phyloP scores from a whole-genome alignment of 2,888 invertebrate species.

The Xanthorhoe spadicearia region DNA sequence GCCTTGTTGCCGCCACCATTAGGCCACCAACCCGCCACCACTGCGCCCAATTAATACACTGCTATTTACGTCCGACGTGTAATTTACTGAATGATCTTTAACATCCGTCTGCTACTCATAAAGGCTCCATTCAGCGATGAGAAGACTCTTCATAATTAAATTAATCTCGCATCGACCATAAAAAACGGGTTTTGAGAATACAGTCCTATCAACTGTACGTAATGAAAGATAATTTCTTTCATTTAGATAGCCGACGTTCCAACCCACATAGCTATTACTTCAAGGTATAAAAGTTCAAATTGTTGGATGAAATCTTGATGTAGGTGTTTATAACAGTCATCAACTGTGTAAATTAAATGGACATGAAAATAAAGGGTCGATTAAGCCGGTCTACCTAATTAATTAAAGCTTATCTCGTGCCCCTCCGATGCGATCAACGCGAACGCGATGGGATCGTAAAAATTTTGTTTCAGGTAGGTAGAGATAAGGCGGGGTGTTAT shows the following conservation, averaged over 20 bases:
- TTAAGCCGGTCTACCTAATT: conserved; percentile 68
- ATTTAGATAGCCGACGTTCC: conserved; percentile 38
- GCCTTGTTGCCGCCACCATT: conserved; percentile 34
- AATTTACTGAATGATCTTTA: conserved; percentile 43
- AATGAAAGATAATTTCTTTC: conserved; percentile 42
- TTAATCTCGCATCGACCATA: conserved; percentile 38
- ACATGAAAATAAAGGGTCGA: conserved; percentile 69
- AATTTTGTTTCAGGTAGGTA: conserved; percentile 64
- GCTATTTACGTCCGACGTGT: conserved; percentile 40
- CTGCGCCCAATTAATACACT: conserved; percentile 42
- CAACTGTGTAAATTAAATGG: conserved; percentile 70
- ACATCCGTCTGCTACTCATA: conserved; percentile 39
- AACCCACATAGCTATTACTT: conserved; percentile 44
- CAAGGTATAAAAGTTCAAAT: conserved; percentile 59
- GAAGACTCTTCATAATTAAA: conserved; percentile 42
- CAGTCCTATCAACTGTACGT: conserved; percentile 39
- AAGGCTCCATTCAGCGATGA: conserved; percentile 33
- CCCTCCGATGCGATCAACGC: conserved; percentile 62
- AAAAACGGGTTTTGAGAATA: conserved; percentile 36
- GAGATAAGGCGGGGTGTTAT: conserved; percentile 51
- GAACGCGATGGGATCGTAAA: conserved; percentile 67
- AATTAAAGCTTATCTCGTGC: conserved; percentile 67
- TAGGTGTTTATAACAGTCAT: conserved; percentile 69
- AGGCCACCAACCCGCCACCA: conserved; percentile 25
- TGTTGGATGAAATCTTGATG: conserved; percentile 63